Base-by-base conservation (phyloP, 2,113 vertebrate genomes). In the Myrmecophaga tridactyla region DNA sequence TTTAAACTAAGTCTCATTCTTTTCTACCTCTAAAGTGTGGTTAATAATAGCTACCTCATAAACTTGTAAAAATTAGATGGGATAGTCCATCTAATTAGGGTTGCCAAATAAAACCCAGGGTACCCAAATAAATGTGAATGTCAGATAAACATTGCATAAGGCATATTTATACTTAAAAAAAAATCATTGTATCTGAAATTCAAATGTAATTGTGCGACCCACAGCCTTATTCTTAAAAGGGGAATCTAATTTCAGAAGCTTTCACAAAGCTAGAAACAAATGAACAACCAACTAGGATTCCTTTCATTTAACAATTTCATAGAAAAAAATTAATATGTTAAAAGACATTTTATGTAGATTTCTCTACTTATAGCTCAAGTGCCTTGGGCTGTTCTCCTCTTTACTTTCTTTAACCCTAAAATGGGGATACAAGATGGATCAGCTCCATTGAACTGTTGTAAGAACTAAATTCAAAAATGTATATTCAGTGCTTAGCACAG, bases 391-490 rank as follows among this genome's bases (percentile, higher is more conserved):
- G 81, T 20, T 41, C 4, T 43, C 9, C 36, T 18, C 43, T 81
- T 96, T 73, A 63, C 46, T 90, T 87, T 81, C 23, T 43, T 31
- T 78, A 88, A 77, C 34, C 20, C 29, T 90, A 90, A 80, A 92
- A 34, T 85, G 27, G 0, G 25, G 25, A 51, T 65, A 78, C 90
- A 76, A 70, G 53, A 65, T 65, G 12, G 1, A 65, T 58, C 12
- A 85, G 70, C 7, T 92, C 91, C 14, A 83, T 41, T 91, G 23
- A 27, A 3, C 15, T 77, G 1, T 65, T 73, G 1, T 82, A 85
- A 76, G 34, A 78, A 84, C 11, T 75, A 78, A 89, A 88, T 94
- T 90, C 72, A 39, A 94, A 93, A 85, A 56, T 80, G 36, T 58
- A 56, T 12, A 43, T 72, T 82, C 20, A 56, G 18, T 53, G 12